phyloP scores from a whole-genome alignment of 2,797 vertebrate species.

The Jordanella pulchra region DNA sequence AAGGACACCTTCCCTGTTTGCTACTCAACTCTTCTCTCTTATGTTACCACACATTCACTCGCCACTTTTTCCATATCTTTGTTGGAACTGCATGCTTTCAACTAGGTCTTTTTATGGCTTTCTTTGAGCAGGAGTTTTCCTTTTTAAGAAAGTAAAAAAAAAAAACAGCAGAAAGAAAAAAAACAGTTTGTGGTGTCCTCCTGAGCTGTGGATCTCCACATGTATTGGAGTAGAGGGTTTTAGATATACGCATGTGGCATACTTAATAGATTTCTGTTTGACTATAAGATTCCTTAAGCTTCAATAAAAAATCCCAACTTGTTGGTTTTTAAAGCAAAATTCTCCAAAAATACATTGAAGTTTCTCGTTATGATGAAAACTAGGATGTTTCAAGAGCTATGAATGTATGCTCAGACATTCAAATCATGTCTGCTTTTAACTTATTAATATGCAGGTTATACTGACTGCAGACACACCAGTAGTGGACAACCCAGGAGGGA shows the following conservation, averaged over 20 bases:
- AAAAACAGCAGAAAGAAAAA: not conserved
- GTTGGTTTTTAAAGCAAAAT: not conserved
- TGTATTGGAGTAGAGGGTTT: not conserved
- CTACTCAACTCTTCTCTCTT: not conserved
- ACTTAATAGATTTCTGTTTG: not conserved
- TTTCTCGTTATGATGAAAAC: not conserved
- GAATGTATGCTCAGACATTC: not conserved
- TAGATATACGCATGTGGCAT: not conserved
- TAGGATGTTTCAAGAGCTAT: not conserved
- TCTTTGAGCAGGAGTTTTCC: not conserved
- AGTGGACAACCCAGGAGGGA: constrained; percentile 68
- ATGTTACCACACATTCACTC: not conserved
- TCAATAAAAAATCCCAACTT: not conserved
- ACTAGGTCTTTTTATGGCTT: not conserved
- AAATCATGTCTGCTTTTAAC: not conserved
- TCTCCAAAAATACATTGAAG: not conserved
- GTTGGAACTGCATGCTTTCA: too few relatives aligned
- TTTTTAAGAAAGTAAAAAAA: not conserved
- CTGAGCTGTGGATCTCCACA: too few relatives aligned
- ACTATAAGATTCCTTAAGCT: not conserved
- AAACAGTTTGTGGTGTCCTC: not conserved
- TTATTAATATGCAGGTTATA: constrained; percentile 73
- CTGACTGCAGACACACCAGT: constrained; percentile 75
- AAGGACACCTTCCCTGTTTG: constrained; percentile 2
- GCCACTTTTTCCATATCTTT: not conserved